These are phyloP conservation scores for Suricata suricatta DNA, from an alignment of 2,113 vertebrate genomes.

Conservation along the genomic window DNA sequence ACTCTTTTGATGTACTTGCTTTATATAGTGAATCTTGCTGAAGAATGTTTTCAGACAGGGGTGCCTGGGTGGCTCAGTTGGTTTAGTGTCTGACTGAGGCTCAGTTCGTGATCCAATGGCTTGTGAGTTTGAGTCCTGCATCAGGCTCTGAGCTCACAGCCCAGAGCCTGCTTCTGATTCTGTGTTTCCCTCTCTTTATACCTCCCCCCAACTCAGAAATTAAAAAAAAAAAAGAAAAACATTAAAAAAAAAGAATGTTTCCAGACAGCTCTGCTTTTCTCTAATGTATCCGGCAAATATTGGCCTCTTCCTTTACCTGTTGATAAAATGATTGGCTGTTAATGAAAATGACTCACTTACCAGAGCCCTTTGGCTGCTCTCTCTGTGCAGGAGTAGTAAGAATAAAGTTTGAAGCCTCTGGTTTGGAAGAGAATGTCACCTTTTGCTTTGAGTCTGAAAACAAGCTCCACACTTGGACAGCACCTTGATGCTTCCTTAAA, in stretches of 20 bases:
- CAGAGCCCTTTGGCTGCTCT: background rate
- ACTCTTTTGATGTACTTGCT: background rate
- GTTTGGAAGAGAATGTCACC: background rate
- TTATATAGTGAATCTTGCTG: background rate
- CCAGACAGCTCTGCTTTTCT: background rate
- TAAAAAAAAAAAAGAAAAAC: no score
- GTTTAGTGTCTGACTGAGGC: no score
- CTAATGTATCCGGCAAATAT: background rate
- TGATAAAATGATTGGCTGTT: conserved; percentile 45
- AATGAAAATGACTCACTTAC: background rate
- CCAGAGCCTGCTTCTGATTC: no score
- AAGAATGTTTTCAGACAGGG: conserved; percentile 15
- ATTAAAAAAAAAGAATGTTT: background rate
- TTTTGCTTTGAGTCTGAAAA: conserved; percentile 8
- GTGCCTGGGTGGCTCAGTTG: no score
- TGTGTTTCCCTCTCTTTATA: no score
- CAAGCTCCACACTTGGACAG: background rate
- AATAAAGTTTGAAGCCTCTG: background rate
- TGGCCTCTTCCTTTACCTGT: background rate
- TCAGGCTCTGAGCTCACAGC: no score
- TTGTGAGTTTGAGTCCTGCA: no score
- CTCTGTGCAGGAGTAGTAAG: background rate
- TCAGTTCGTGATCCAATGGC: no score
- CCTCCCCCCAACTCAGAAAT: no score
- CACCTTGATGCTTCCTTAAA: background rate